Percentiles rank a stretch among this genome's conserved stretches.
These are phyloP conservation scores for Neomicropteryx cornuta DNA, from an alignment of 1,140 invertebrate species.

Conservation along the genomic window DNA sequence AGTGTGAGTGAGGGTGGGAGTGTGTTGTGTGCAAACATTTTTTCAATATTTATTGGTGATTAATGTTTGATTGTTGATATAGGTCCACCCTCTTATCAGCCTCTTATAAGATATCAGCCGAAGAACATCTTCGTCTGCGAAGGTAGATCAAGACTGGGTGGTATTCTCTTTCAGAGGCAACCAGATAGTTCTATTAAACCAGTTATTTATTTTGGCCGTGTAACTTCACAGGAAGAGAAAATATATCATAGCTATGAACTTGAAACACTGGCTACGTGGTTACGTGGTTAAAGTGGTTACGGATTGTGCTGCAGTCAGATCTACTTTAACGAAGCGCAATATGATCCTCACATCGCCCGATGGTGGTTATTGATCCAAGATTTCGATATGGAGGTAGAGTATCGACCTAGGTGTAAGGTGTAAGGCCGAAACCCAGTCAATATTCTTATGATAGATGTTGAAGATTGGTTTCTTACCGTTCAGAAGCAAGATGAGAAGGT, in stretches of 20 bases:
- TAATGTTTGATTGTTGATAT: too few relatives aligned
- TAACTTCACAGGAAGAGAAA: not conserved
- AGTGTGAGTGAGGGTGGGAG: too few relatives aligned
- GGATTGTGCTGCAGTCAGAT: slow-evolving; percentile 12
- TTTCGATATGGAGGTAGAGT: slow-evolving; percentile 14
- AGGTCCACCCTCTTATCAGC: too few relatives aligned
- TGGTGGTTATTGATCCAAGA: slow-evolving; percentile 16
- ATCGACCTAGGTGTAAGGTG: slow-evolving; percentile 12
- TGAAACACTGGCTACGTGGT: not conserved
- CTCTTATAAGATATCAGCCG: too few relatives aligned
- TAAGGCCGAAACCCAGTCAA: not conserved
- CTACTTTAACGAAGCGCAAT: slow-evolving; percentile 13
- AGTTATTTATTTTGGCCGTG: slow-evolving; percentile 1
- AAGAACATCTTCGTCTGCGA: too few relatives aligned
- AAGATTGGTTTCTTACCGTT: slow-evolving; percentile 16
- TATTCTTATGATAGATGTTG: slow-evolving; percentile 7
- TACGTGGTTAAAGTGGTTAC: slow-evolving; percentile 12
- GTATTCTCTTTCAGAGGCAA: not conserved
- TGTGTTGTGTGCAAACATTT: too few relatives aligned
- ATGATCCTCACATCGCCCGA: slow-evolving; percentile 11
- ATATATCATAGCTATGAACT: slow-evolving; percentile 1
- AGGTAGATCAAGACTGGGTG: too few relatives aligned
- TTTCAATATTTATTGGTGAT: too few relatives aligned
- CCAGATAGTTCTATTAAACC: not conserved
- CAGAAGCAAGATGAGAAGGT: slow-evolving; percentile 16